phyloP scores from a whole-genome alignment of 2,797 vertebrate genomes.

The Myripristis jacobus region DNA sequence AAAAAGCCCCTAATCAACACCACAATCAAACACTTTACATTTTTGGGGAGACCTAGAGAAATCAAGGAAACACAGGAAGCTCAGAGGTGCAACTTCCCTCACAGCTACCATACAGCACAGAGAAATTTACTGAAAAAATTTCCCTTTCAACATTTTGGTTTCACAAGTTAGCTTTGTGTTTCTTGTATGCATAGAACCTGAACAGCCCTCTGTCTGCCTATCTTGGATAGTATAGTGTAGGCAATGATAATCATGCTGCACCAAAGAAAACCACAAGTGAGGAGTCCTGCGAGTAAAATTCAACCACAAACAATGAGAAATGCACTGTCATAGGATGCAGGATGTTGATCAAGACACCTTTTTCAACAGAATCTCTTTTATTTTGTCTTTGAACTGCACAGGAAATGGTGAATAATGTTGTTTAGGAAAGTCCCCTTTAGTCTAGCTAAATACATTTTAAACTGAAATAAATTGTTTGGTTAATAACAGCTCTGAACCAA shows the following conservation, averaged over 20 bases:
- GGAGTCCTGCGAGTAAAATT: constrained; percentile 42
- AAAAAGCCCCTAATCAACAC: constrained; percentile 32
- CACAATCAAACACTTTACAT: constrained; percentile 38
- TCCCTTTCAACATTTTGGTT: constrained; percentile 36
- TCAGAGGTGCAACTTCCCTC: constrained; percentile 38
- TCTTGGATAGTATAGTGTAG: constrained; percentile 22
- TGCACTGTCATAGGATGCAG: constrained; percentile 59
- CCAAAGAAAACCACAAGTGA: constrained; percentile 49
- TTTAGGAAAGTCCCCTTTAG: constrained; percentile 81
- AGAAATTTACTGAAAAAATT: constrained; percentile 10
- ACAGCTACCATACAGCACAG: constrained; percentile 30
- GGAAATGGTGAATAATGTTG: constrained; percentile 79
- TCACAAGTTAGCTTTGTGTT: constrained; percentile 25
- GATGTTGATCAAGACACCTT: constrained; percentile 64
- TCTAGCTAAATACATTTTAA: constrained; percentile 80
- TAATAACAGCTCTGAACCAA: constrained; percentile 61
- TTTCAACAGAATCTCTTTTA: constrained; percentile 79
- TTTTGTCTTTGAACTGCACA: constrained; percentile 81
- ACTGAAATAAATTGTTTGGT: constrained; percentile 65
- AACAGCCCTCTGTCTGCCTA: constrained; percentile 23
- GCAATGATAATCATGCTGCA: constrained; percentile 24
- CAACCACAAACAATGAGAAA: constrained; percentile 49
- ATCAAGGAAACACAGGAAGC: neutral
- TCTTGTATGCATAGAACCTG: constrained; percentile 13
- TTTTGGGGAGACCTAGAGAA: constrained; percentile 16